Base-by-base conservation (phyloP, 1,140 invertebrate genomes). In the Andricus grossulariae region DNA sequence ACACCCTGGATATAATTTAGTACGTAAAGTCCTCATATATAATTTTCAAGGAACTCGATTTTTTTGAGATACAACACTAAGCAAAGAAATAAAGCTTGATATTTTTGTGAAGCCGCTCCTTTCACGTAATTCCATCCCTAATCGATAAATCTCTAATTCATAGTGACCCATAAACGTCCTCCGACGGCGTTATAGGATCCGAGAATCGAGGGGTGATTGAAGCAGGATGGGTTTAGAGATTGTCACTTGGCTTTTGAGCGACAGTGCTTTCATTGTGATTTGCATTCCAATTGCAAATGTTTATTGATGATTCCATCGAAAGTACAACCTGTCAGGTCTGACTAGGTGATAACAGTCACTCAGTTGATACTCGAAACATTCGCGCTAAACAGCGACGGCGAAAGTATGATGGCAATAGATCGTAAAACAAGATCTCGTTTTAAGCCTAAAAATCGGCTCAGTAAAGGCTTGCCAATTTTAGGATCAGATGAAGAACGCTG, bases 211-310 rank as follows among this genome's bases (percentile, higher is more conserved):
- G 12, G 54, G 19, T 45, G 50, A 49, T 25, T 55, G 72, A 70
- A 39, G 55, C 57, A 72, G 77, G 78, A 76, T 76, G 74, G 74
- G 54, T 81, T 83, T 66, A 12, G 12, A 66, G 57, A 66, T 80
- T 60, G 78, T 74, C 78, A 80, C 80, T 81, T 79, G 80, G 19
- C 72, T 72, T 73, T 77, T 50, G 79, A 74, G 74, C 71, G 75
- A 74, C 54, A 76, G 55, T 72, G 39, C 25, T 32, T 32, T 32
- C 25, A 54, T 50, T 79, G 75, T 50, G 60, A 85, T 87, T 85
- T 83, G 51, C 77, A 82, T 86, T 72, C 77, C 80, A 82, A 82
- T 82, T 18, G 72, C 66, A 70, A 83, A 84, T 84, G 74, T 86
- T 85, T 86, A 86, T 84, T 78, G 51, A 74, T 57, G 10, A 45